Conservation (phyloP, 2,888 invertebrate genomes). For the Heliconius aoede region DNA sequence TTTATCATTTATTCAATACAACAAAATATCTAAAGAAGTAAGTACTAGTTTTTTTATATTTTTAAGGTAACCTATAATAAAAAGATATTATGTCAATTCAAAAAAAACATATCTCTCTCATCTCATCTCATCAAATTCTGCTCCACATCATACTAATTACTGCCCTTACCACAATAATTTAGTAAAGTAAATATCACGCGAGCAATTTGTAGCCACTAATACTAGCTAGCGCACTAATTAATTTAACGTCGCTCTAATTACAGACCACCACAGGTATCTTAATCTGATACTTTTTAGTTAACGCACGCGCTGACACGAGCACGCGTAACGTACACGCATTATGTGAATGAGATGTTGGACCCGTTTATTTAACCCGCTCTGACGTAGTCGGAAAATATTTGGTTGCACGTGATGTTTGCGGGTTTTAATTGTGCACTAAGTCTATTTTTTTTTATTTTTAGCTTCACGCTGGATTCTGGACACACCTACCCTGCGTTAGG, state of each 20-base stretch:
- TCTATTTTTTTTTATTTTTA: too few species aligned
- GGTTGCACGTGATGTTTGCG: not conserved
- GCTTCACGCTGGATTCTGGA: too few species aligned
- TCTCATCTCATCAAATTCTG: too few species aligned
- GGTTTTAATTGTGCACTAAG: not conserved
- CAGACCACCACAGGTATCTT: constrained; percentile 2
- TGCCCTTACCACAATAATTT: not conserved
- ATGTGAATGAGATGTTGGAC: not conserved
- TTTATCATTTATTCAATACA: too few species aligned
- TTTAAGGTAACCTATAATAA: too few species aligned
- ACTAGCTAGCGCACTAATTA: not conserved
- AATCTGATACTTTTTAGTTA: constrained; percentile 26
- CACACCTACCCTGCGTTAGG: too few species aligned
- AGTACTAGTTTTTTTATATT: too few species aligned
- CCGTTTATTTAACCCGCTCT: not conserved
- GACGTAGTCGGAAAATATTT: not conserved
- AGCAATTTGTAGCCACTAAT: constrained; percentile 17
- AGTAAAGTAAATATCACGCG: not conserved
- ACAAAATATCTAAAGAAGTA: too few species aligned
- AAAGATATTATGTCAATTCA: too few species aligned
- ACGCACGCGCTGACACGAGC: constrained; percentile 36
- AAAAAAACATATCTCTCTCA: not conserved
- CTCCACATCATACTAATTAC: not conserved
- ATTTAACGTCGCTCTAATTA: constrained; percentile 25
- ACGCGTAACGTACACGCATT: constrained; percentile 16